phyloP scores from a whole-genome alignment of 92 coral and sea anemone genomes.

The Montipora capitata region DNA sequence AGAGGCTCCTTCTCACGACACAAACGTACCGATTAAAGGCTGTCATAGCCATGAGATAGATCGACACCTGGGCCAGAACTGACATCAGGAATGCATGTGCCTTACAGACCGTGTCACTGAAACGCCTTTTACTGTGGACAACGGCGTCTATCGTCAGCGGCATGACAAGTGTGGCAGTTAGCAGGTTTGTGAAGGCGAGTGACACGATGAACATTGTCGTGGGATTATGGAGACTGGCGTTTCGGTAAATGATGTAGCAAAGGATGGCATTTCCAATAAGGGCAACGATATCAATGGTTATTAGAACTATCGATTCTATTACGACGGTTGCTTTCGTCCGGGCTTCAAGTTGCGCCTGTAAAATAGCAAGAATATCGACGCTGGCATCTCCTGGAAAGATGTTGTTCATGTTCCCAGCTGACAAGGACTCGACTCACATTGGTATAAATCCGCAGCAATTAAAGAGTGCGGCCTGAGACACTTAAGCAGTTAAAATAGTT shows the following conservation, averaged over 20 bases:
- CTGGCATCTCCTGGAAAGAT: conserved; percentile 60
- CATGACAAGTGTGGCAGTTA: conserved; percentile 40
- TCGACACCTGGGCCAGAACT: conserved; percentile 44
- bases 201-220: conserved; percentile 47
- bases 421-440: no score
- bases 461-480: no score
- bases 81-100: conserved; percentile 50
- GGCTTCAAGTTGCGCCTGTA: conserved; percentile 46
- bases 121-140: conserved; percentile 44
- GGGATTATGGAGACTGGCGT: conserved; percentile 30
- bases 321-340: conserved; percentile 17
- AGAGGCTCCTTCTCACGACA: conserved; percentile 27
- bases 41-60: conserved; percentile 57
- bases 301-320: conserved; percentile 32
- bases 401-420: conserved; percentile 38
- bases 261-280: conserved; percentile 43
- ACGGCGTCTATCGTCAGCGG: conserved; percentile 50
- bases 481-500: no score
- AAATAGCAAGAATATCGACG: conserved; percentile 42
- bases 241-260: conserved; percentile 44
- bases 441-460: no score
- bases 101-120: conserved; percentile 42
- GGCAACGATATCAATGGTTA: conserved; percentile 34
- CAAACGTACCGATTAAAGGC: conserved; percentile 59
- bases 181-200: conserved; percentile 44